Percentiles rank a stretch among this genome's conserved stretches.
These are phyloP conservation scores for Callopanchax toddi DNA, from an alignment of 2,113 vertebrate species.

Conservation along the genomic window DNA sequence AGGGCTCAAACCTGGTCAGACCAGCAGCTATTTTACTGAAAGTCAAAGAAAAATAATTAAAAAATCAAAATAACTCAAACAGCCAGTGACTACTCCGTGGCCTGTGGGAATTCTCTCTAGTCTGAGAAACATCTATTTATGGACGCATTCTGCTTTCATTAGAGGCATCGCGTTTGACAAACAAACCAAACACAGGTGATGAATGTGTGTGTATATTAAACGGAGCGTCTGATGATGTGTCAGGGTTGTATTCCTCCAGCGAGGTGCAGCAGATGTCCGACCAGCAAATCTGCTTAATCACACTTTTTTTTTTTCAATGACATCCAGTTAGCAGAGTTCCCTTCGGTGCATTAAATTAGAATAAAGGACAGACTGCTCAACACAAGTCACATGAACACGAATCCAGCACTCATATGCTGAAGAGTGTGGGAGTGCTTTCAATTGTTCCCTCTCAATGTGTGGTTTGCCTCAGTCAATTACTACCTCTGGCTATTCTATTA, in stretches of 20 bases:
- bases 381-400: constrained; percentile 42
- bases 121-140: constrained; percentile 39
- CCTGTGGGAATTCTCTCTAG: constrained; percentile 38
- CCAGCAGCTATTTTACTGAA: constrained; percentile 27
- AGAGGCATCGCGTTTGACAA: constrained; percentile 46
- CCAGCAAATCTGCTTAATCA: constrained; percentile 68
- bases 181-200: constrained; percentile 71
- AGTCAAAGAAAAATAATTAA: constrained; percentile 29
- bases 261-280: constrained; percentile 71
- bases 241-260: constrained; percentile 60
- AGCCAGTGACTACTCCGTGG: constrained; percentile 33
- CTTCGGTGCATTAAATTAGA: constrained; percentile 43
- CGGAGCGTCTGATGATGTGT: constrained; percentile 63
- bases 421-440: constrained; percentile 30
- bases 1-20: constrained; percentile 4
- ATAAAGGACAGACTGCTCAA: constrained; percentile 47
- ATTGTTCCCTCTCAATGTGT: constrained; percentile 26
- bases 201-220: constrained; percentile 64
- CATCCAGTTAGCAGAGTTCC: constrained; percentile 53
- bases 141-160: constrained; percentile 19
- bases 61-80: constrained; percentile 34
- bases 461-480: constrained; percentile 36
- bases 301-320: constrained; percentile 65
- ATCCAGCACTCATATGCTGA: constrained; percentile 22
- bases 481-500: constrained; percentile 36